phyloP scores from a whole-genome alignment of 1,140 invertebrate species.

The Drosophila bocqueti region DNA sequence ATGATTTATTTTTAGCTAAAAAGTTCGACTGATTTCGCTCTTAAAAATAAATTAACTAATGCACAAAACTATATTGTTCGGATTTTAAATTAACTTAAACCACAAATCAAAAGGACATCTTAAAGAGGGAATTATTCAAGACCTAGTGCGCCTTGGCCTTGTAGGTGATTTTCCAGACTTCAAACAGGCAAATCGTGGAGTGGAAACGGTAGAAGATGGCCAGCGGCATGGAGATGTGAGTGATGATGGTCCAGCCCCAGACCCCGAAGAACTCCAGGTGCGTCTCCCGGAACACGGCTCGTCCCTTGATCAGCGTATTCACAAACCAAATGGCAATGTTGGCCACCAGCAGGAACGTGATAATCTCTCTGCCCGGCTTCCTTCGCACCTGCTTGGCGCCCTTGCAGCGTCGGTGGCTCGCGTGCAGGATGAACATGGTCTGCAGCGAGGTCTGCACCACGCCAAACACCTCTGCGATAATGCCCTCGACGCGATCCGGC shows the following conservation, averaged over 20 bases:
- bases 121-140: background rate
- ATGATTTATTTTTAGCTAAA: conserved; percentile 28
- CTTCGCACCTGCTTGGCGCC: conserved; percentile 87
- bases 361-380: conserved; percentile 93
- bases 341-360: conserved; percentile 93
- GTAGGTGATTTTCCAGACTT: conserved; percentile 98
- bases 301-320: conserved; percentile 92
- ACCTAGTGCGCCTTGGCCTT: conserved; percentile 86
- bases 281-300: conserved; percentile 92
- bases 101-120: conserved; percentile 7
- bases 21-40: conserved; percentile 8
- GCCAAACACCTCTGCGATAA: conserved; percentile 87
- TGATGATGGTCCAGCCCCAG: conserved; percentile 95
- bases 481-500: conserved; percentile 86
- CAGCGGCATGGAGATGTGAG: conserved; percentile 93
- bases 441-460: conserved; percentile 90
- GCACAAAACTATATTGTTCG: background rate
- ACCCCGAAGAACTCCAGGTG: conserved; percentile 92
- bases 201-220: conserved; percentile 96
- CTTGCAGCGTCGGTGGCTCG: conserved; percentile 89
- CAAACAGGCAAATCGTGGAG: conserved; percentile 97
- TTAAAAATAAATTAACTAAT: conserved; percentile 33
- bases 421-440: conserved; percentile 94
- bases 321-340: conserved; percentile 96
- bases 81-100: conserved; percentile 18